Base-by-base conservation (phyloP, 2,797 vertebrate genomes). In the Siniperca obscura region DNA sequence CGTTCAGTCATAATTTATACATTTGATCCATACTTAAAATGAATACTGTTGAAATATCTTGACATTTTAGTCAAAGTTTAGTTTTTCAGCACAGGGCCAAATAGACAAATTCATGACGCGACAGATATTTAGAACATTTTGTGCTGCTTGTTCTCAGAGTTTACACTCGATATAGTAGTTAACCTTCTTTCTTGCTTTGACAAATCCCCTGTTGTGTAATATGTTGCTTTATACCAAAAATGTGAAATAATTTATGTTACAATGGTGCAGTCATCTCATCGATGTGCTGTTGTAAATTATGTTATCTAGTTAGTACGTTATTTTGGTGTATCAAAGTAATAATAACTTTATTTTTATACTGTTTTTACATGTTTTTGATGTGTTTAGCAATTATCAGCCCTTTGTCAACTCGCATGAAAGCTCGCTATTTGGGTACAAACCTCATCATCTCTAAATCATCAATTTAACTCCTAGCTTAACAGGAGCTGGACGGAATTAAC, bases 271-370 rank as follows among this genome's bases (percentile, higher is more conserved):
- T 88, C 79, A 57, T 89, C 74, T 88, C 75, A 86, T 81, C 4
- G 34, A 66, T 70, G 74, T 76, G 85, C 76, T 78, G 87, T 78
- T 86, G 86, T 90, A 85, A 46, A 76, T 84, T 72, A 72, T 76
- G 52, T 88, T 67, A 71, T 80, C 38, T 60, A 76, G 79, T 82
- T 44, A 70, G 36, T 82, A 14, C 7, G 36, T 90, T 85, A 75
- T 86, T 87, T 79, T 78, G 48, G 57, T 90, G 82, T 55, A 86
- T 87, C 80, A 85, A 73, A 86, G 80, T 91, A 90, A 89, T 90
- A 89, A 92, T 78, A 84, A 60, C 74, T 87, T 92, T 95, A 95
- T 95, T 95, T 95, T 95, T 95, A 75, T 94, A 94, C 86, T 25
- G 70, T 91, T 90, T 93, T 82, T 84, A 89, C 73, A 74, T 90